Evolutionary conservation across 1,140 invertebrate genomes (phyloP).

Genomic region (Rhagoletis pomonella): DNA sequence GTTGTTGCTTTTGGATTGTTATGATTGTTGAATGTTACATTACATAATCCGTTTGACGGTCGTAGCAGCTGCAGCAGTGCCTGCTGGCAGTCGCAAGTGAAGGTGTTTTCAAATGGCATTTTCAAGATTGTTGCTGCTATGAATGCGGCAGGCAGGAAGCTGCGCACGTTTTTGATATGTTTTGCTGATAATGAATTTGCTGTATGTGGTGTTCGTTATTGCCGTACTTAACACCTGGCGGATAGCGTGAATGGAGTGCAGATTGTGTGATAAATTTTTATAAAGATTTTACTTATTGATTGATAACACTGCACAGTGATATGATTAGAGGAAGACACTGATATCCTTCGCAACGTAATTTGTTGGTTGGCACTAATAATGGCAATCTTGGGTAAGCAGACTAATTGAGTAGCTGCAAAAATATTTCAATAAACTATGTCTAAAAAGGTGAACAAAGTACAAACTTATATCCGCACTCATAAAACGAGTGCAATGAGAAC

Average conservation of each 20-base stretch:
- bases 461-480: too few relatives aligned
- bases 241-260: background rate
- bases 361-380: too few relatives aligned
- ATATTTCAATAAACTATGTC: too few relatives aligned
- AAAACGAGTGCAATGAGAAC: too few relatives aligned
- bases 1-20: background rate
- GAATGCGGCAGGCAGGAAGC: background rate
- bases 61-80: background rate
- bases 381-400: too few relatives aligned
- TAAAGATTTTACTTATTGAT: background rate
- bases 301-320: too few relatives aligned
- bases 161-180: background rate
- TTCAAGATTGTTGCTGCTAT: background rate
- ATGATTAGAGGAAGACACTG: too few relatives aligned
- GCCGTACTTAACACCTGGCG: background rate
- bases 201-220: background rate
- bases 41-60: background rate
- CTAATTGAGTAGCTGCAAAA: too few relatives aligned
- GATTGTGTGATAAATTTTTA: background rate
- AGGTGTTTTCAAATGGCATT: constrained; percentile 25
- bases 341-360: too few relatives aligned
- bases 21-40: background rate
- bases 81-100: background rate
- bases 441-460: too few relatives aligned
- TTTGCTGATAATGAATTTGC: constrained; percentile 1